Evolutionary conservation across 2,797 vertebrate species (phyloP), one percentile per base, ranked within the genome.

Genomic region (Sus cebifrons): DNA sequence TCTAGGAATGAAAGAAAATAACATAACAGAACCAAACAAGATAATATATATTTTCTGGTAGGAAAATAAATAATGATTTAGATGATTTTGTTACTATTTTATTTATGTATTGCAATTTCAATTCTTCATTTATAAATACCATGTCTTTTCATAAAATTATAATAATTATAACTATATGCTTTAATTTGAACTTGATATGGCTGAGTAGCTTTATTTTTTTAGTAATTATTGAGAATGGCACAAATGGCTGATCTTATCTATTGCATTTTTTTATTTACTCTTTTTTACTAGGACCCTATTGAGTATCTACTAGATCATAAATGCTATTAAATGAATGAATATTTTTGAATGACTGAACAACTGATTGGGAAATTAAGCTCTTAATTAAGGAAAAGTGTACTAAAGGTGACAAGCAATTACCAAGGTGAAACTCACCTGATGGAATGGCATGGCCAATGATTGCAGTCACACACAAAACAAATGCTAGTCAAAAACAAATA

Each of bases 221-320:
- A 97, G 97, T 94, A 95, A 86, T 93, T 97, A 98, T 78, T 97
- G 96, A 97, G 96, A 97, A 92, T 92, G 89, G 74, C 86, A 96
- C 96, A 98, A 96, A 95, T 96, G 86, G 87, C 92, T 94, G 95
- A 96, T 96, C 93, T 95, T 86, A 95, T 95, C 36, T 93, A 98
- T 49, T 49, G 44, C 9, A 49, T 92, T 25, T 90, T 62, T 62
- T 60, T 70, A 62, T 23, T 87, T 40, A 58, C 13, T 74, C 11
- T 79, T 52, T 44, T 25, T 36, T 29, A 5, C 2, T 60, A 54
- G 15, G 25, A 15, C 54, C 21, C 29, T 32, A 5, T 10, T 89
- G 21, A 70, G 8, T 62, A 40, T 67, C 20, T 77, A 64, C 17
- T 6, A 11, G 10, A 60, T 81, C 44, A 17, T 27, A 77, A 86